Percentiles rank a stretch among this genome's conserved stretches.
These are phyloP conservation scores for Acromyrmex charruanus DNA, from an alignment of 1,140 invertebrate species.

Conservation along the genomic window DNA sequence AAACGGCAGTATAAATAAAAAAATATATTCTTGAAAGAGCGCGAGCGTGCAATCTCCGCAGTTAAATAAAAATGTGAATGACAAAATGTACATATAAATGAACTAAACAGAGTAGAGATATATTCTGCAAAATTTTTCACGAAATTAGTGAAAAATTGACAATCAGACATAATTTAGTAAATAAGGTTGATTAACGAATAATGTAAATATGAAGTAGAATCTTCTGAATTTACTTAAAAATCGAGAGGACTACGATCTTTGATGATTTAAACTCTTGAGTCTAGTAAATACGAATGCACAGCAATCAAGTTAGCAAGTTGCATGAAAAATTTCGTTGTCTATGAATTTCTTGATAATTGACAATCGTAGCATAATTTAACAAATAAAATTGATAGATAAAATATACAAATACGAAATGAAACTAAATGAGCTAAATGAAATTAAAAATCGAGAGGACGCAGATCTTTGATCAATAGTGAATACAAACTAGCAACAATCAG, in stretches of 20 bases:
- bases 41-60: background rate
- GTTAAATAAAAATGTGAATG: constrained; percentile 8
- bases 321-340: too few relatives aligned
- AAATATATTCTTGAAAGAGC: background rate
- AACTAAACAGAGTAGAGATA: background rate
- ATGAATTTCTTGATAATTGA: too few relatives aligned
- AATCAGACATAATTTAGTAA: background rate
- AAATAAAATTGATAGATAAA: background rate
- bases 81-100: background rate
- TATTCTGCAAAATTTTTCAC: background rate
- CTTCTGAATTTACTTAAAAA: background rate
- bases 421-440: background rate
- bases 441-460: background rate
- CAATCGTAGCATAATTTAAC: background rate
- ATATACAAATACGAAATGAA: background rate
- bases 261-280: background rate
- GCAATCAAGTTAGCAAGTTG: background rate
- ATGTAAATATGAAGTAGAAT: background rate
- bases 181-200: background rate
- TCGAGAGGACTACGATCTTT: background rate
- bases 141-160: background rate
- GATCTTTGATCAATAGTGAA: background rate
- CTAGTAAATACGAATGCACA: background rate
- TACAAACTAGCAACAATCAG: background rate
- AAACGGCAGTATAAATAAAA: background rate